Evolutionary conservation across 2,113 vertebrate genomes (phyloP).

Genomic region (Macaca mulatta): DNA sequence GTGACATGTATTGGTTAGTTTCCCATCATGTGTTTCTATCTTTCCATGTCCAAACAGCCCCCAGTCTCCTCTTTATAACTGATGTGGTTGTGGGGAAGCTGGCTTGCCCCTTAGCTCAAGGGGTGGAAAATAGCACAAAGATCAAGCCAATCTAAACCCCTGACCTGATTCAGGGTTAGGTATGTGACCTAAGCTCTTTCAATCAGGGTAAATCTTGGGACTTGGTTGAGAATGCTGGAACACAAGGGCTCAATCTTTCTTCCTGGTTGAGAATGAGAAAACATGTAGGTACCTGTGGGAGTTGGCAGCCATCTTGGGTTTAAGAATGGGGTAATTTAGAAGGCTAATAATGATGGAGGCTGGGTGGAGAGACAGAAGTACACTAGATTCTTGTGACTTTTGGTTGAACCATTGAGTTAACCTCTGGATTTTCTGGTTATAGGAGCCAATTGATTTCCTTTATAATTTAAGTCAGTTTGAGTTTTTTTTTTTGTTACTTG

Average conservation of each 20-base stretch:
- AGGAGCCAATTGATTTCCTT: background rate
- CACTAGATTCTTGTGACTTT: background rate
- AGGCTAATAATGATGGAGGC: background rate
- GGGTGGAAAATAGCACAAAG: background rate
- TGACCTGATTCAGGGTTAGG: background rate
- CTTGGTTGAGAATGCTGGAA: background rate
- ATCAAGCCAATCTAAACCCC: background rate
- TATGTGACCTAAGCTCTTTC: background rate
- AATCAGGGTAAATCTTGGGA: background rate
- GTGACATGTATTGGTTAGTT: background rate
- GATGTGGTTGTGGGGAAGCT: background rate
- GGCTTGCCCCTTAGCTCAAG: background rate
- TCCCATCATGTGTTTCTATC: background rate
- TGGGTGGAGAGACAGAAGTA: background rate
- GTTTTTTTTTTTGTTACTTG: conserved; percentile 14
- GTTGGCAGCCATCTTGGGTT: background rate
- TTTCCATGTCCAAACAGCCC: background rate
- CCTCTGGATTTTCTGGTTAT: background rate
- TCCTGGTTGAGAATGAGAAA: background rate
- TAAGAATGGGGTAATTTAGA: background rate
- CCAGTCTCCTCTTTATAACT: background rate
- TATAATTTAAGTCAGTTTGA: background rate
- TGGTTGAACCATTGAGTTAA: background rate
- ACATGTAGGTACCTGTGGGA: background rate
- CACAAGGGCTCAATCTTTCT: background rate